Base-by-base conservation (phyloP, 2,113 vertebrate species). In the Pantherophis guttatus region DNA sequence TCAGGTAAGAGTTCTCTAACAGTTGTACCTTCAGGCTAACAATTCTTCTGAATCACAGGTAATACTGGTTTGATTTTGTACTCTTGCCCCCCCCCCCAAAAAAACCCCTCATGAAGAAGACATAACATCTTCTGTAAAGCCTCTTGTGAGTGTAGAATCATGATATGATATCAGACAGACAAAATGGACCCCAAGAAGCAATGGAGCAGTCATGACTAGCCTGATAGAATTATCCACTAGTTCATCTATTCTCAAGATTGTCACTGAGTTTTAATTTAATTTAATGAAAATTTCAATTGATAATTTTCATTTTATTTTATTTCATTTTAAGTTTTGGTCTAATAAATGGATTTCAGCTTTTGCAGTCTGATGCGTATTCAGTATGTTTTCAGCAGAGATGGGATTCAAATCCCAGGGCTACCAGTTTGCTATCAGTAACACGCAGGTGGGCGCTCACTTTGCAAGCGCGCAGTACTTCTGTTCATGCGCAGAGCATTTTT, bases 1-100 rank as follows among this genome's bases (percentile, higher is more conserved):
- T 99, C 95, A 99, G 99, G 99, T 99, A 98, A 97, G 97, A 54
- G 89, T 17, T 50, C 9, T 19, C 44, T 48, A 93, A 54, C 33
- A 26, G 44, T 62, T 93, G 44, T 58, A 26, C 13, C 12, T 26
- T 86, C 29, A 53, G 21, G 62, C 62, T 89, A 48, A 55, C 57
- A 50, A 59, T 21, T 70, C 29, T 91, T 58, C 23, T 26, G 12
- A 21, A 53, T 88, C 50, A n/a, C 88, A 23, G 2, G 11, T n/a
- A 0, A 4, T 50, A 1, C 29, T 10, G 8, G n/a, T 91, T 91
- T 91, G 6, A 39, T 87, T 91, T 55, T 86, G 3, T 59, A 24
- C 21, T 90, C 19, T 86, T 54, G 57, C 39, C 39, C 75, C 53
- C 39, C 39, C 75, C 53, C 52, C 55, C 33, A 13, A 62, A 62